These are phyloP conservation scores for Idaea straminata DNA, from an alignment of 2,888 invertebrate species.

Conservation along the genomic window DNA sequence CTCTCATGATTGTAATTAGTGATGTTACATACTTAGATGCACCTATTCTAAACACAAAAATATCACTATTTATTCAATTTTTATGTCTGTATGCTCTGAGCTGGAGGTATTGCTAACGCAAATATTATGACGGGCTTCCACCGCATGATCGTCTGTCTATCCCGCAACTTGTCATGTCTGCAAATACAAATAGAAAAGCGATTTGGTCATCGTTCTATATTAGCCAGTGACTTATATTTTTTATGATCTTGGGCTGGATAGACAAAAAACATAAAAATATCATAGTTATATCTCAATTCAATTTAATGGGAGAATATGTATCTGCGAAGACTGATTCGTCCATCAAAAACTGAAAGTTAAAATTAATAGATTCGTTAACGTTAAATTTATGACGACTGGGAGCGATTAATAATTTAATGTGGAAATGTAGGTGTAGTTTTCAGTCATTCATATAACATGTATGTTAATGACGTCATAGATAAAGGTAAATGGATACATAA, in stretches of 20 bases:
- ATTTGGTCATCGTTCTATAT: constrained; percentile 41
- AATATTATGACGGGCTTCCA: constrained; percentile 27
- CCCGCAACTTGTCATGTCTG: constrained; percentile 26
- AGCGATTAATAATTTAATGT: neutral
- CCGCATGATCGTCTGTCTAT: constrained; percentile 26
- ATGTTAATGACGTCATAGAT: too few species aligned
- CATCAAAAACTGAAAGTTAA: neutral
- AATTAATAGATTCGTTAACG: neutral
- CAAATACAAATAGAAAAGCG: constrained; percentile 32
- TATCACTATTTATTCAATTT: neutral
- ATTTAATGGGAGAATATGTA: neutral
- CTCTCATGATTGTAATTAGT: neutral
- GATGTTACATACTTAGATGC: neutral
- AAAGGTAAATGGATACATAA: too few species aligned
- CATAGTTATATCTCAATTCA: neutral
- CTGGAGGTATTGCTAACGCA: constrained; percentile 18
- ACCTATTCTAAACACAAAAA: neutral
- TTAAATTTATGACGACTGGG: neutral
- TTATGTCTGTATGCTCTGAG: neutral
- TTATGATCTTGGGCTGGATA: constrained; percentile 35
- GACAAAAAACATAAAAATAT: neutral
- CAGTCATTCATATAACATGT: neutral
- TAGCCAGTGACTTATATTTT: constrained; percentile 43
- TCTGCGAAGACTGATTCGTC: neutral
- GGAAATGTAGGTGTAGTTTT: neutral